Evolutionary conservation across 2,797 vertebrate species (phyloP).

Genomic region (Clarias fuscus): DNA sequence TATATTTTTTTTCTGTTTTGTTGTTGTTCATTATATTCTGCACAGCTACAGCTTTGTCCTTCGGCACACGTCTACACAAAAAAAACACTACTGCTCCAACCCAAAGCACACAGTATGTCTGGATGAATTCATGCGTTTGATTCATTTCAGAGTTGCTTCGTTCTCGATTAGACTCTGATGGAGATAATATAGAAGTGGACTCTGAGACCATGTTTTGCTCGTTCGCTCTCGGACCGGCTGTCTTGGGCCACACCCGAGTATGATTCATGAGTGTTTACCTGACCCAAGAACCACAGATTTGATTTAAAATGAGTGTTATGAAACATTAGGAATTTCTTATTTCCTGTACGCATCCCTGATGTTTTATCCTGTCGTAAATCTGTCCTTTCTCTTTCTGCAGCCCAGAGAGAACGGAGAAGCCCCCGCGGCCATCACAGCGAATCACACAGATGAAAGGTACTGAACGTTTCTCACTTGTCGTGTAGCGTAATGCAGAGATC

Average conservation of each 20-base stretch:
- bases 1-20: not conserved
- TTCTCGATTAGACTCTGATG: not conserved
- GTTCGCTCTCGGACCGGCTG: not conserved
- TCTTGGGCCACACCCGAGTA: not conserved
- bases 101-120: not conserved
- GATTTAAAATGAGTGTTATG: not conserved
- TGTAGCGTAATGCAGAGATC: slow-evolving; percentile 17
- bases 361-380: not conserved
- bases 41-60: not conserved
- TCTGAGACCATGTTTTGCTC: too few relatives aligned
- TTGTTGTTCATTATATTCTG: not conserved
- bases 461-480: slow-evolving; percentile 1
- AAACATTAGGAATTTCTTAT: not conserved
- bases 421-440: slow-evolving; percentile 28
- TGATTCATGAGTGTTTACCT: not conserved
- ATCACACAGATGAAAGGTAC: slow-evolving; percentile 62
- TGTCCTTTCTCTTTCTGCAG: slow-evolving; percentile 1
- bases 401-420: slow-evolving; percentile 59
- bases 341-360: not conserved
- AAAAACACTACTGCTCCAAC: not conserved
- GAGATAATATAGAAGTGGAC: not conserved
- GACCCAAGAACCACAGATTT: not conserved
- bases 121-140: not conserved
- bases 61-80: not conserved
- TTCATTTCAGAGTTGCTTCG: not conserved